Evolutionary conservation across 2,113 vertebrate genomes (phyloP), one percentile per base, ranked within the genome.

Genomic region (Ptilonorhynchus violaceus): DNA sequence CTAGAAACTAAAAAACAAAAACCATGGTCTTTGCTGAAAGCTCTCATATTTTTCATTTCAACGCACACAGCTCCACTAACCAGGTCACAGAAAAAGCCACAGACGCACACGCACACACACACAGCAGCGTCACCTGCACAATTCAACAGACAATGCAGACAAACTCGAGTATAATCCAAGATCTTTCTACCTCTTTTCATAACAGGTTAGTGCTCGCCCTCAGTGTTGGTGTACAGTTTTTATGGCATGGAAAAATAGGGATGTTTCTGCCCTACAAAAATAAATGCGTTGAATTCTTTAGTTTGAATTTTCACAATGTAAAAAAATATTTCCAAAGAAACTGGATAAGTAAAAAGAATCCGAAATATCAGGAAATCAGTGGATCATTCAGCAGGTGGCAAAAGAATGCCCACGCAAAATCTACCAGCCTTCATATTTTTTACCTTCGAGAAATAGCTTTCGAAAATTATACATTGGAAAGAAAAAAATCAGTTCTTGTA

Each of bases 211-310:
- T 97, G 98, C 97, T 98, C 97, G 98, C 97, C 95, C 98, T 98
- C 98, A 98, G 97, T 98, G 98, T 98, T 98, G 98, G 98, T 97
- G 98, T 98, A 98, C 98, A 98, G 98, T 98, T 98, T 98, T 98
- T 98, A 98, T 98, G 98, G 98, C 98, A 98, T 97, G 98, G 98
- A 91, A 98, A 98, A 98, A 98, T 98, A 97, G 98, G 98, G 98
- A 98, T 95, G 98, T 98, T 98, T 98, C 98, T 98, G 97, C 98
- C 98, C 98, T 98, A 98, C 96, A 98, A 98, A 98, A 98, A 98
- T 98, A 98, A 98, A 98, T 97, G 98, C 97, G 98, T 98, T 98
- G 97, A 98, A 97, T 98, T 96, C 97, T 98, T 98, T 98, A 98
- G 98, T 98, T 98, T 81, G 96, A 97, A 95, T 91, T 96, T 92